Evolutionary conservation across 2,888 invertebrate genomes (phyloP).

Genomic region (Thecophora atra): DNA sequence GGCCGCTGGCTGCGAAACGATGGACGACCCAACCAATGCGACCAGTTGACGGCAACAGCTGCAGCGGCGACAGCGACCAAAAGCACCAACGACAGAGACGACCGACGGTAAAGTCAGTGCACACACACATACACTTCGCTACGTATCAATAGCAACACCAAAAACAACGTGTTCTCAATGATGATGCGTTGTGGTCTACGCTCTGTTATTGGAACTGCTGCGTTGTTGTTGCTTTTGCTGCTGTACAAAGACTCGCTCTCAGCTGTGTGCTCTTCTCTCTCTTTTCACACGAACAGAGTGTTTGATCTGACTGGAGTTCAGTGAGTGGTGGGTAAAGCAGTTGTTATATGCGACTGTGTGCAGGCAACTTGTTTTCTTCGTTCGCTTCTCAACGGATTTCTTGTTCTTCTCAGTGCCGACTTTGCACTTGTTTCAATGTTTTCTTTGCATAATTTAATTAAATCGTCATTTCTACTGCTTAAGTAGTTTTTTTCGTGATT

Average conservation of each 20-base stretch:
- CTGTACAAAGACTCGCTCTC: neutral
- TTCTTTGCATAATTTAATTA: slow-evolving; percentile 26
- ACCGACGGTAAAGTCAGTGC: too few relatives aligned
- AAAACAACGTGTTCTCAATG: neutral
- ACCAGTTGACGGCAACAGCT: slow-evolving; percentile 36
- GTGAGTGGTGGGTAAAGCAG: too few relatives aligned
- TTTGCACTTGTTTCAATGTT: slow-evolving; percentile 20
- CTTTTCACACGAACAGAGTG: too few relatives aligned
- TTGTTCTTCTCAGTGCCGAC: neutral
- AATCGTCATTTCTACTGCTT: slow-evolving; percentile 16
- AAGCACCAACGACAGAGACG: neutral
- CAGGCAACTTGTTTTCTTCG: neutral
- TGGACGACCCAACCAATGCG: slow-evolving; percentile 46
- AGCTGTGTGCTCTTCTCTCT: neutral
- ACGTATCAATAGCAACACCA: slow-evolving; percentile 14
- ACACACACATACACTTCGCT: too few relatives aligned
- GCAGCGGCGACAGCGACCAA: slow-evolving; percentile 26
- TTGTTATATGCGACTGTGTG: too few relatives aligned
- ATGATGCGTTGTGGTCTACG: neutral
- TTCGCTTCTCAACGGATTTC: neutral
- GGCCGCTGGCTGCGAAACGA: slow-evolving; percentile 49
- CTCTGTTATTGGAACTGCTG: too few relatives aligned
- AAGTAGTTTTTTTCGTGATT: neutral
- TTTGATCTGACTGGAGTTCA: too few relatives aligned
- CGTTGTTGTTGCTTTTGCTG: neutral